Base-by-base conservation (phyloP, 2,113 vertebrate species). In the Channa argus region DNA sequence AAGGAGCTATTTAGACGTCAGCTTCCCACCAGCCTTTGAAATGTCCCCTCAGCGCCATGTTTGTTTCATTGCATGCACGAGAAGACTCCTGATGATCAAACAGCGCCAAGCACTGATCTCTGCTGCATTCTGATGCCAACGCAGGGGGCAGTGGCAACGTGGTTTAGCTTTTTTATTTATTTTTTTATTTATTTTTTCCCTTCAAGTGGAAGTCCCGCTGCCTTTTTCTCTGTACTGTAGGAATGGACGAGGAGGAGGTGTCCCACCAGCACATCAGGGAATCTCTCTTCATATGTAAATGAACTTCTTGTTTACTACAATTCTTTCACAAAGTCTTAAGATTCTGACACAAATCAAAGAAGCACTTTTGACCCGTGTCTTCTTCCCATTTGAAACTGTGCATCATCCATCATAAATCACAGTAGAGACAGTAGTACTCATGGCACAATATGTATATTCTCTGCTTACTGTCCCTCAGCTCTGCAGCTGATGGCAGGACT, bases 251-350 rank as follows among this genome's bases (percentile, higher is more conserved):
- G 55, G 64, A 64, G 56, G 55, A 78, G 66, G 71, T 10, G 51
- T 85, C 84, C 82, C 81, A 24, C 39, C 41, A 59, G 44, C 61
- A 73, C 33, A 7, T 6, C 34, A 6, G 6, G 15, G 59, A 14
- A 67, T 38, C 13, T 53, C 83, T 90, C 24, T 91, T 93, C 71
- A 87, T 80, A 90, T 86, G 86, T 8, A 86, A 64, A 91, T 89
- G 50, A 5, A n/a, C 37, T 50, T 64, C 72, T 75, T 75, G 76
- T 88, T 89, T 78, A 81, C 62, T 13, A 51, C 36, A 43, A 52
- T 77, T 72, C 70, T 15, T 71, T 80, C 64, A 54, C 49, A 83
- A 43, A 47, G 58, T 78, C 44, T 84, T 69, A 72, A 62, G 47
- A 65, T 50, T 81, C 56, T 60, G 62, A 53, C 47, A 64, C 9